phyloP scores from a whole-genome alignment of 2,113 vertebrate genomes.

The Micromys minutus region DNA sequence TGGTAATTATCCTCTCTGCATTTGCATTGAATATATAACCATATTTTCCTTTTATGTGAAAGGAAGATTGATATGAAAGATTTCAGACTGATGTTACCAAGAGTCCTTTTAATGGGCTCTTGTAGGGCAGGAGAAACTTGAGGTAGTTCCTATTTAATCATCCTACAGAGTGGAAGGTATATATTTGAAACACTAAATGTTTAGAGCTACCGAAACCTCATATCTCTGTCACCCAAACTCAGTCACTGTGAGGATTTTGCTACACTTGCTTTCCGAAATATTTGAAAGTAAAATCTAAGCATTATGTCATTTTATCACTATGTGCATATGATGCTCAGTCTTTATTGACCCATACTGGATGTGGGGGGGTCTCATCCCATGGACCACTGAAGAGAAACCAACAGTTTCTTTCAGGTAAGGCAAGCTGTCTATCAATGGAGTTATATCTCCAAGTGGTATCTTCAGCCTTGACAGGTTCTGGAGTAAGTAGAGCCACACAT shows the following conservation, averaged over 20 bases:
- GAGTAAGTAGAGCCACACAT: not conserved
- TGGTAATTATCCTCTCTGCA: not conserved
- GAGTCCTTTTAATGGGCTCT: constrained; percentile 2
- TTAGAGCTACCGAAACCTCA: not conserved
- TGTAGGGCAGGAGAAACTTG: not conserved
- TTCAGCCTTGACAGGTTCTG: not conserved
- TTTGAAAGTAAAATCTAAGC: constrained; percentile 45
- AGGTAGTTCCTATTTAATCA: constrained; percentile 13
- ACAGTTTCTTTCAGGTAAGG: not conserved
- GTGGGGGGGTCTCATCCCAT: not conserved
- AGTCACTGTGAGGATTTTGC: constrained; percentile 17
- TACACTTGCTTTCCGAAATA: constrained; percentile 25
- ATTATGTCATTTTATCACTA: not conserved
- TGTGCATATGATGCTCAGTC: not conserved
- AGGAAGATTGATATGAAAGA: not conserved
- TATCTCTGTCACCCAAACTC: not conserved
- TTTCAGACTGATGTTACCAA: constrained; percentile 10
- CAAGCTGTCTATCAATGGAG: not conserved
- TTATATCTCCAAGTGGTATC: too few species aligned
- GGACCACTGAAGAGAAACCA: not conserved
- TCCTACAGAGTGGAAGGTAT: not conserved
- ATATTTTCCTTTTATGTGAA: not conserved
- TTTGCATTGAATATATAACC: not conserved
- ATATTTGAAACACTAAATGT: not conserved
- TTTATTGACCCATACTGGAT: not conserved